Evolutionary conservation across 2,888 invertebrate species (phyloP).

Genomic region (Xestobium rufovillosum): DNA sequence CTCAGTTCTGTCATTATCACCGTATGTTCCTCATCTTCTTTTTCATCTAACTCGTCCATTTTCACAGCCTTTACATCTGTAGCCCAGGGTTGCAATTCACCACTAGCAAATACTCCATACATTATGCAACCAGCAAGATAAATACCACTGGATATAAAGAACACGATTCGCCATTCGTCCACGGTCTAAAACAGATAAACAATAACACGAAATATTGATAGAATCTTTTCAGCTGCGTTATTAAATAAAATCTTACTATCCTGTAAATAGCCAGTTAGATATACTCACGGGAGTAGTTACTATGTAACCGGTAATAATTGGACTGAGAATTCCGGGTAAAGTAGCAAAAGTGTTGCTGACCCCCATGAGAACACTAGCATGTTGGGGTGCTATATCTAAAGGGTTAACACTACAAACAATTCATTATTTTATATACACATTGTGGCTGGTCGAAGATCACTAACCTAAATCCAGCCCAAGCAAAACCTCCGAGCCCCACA

Average conservation of each 20-base stretch:
- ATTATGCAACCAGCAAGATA: conserved; percentile 77
- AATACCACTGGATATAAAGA: conserved; percentile 75
- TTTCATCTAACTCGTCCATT: too few species aligned
- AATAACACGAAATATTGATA: too few species aligned
- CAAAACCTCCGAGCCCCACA: conserved; percentile 85
- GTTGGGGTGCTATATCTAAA: conserved; percentile 85
- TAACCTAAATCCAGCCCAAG: conserved; percentile 89
- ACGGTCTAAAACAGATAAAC: conserved; percentile 61
- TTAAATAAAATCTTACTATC: too few species aligned
- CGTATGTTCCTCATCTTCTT: too few species aligned
- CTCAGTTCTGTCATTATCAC: too few species aligned
- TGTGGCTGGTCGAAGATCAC: too few species aligned
- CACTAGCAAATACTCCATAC: conserved; percentile 77
- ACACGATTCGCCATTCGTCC: conserved; percentile 78
- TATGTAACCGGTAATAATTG: conserved; percentile 70
- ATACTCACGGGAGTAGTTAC: conserved; percentile 62
- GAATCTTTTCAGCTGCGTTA: too few species aligned
- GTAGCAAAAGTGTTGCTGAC: conserved; percentile 87
- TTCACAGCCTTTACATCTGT: too few species aligned
- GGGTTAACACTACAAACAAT: conserved; percentile 70
- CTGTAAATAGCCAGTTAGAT: too few species aligned
- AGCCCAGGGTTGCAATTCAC: conserved; percentile 78
- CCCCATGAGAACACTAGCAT: conserved; percentile 88
- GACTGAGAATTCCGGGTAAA: conserved; percentile 86
- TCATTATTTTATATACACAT: too few species aligned